These are phyloP conservation scores for Ylistrum balloti DNA, from an alignment of 1,140 invertebrate genomes.

Conservation along the genomic window DNA sequence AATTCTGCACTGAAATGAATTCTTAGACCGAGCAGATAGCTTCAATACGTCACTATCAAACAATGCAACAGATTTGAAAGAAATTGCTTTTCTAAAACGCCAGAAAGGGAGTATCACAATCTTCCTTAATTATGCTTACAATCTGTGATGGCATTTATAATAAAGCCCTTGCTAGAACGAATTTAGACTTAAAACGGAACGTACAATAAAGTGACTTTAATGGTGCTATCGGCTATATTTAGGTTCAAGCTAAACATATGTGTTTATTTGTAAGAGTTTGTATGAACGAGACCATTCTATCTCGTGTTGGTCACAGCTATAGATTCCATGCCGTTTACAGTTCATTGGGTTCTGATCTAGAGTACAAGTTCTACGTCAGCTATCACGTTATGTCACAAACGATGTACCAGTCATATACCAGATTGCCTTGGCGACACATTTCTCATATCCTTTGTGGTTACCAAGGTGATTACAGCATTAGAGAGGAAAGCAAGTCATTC, in stretches of 20 bases:
- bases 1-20: background rate
- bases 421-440: background rate
- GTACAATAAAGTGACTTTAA: too few relatives aligned
- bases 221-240: too few relatives aligned
- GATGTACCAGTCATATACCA: background rate
- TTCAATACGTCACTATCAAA: background rate
- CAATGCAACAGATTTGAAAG: background rate
- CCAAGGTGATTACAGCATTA: slow-evolving; percentile 7
- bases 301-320: too few relatives aligned
- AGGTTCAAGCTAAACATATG: too few relatives aligned
- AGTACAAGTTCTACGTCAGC: background rate
- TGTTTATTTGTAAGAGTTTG: too few relatives aligned
- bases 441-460: background rate
- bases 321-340: too few relatives aligned
- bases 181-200: too few relatives aligned
- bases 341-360: background rate
- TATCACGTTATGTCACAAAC: background rate
- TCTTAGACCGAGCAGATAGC: background rate
- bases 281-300: too few relatives aligned
- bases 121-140: too few relatives aligned
- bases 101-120: background rate
- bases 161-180: too few relatives aligned
- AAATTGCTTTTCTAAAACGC: background rate
- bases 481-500: background rate
- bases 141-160: too few relatives aligned